Conservation (phyloP, 2,888 invertebrate species). For the Cephus nigrinus region DNA sequence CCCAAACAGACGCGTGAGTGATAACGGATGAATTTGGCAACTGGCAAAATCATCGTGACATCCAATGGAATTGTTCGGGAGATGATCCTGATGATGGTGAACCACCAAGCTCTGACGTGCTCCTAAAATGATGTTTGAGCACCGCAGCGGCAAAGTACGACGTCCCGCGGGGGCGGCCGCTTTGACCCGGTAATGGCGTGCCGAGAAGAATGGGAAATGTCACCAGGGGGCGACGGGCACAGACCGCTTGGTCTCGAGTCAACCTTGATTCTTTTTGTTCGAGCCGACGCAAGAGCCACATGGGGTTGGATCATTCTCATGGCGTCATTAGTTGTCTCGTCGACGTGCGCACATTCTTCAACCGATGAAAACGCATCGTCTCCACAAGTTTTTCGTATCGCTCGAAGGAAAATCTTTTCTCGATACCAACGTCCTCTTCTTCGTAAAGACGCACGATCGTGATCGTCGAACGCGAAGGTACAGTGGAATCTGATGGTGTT, state of each 20-base stretch:
- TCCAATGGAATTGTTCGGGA: not conserved
- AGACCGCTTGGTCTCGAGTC: slow-evolving; percentile 44
- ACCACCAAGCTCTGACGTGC: not conserved
- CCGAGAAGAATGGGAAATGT: slow-evolving; percentile 66
- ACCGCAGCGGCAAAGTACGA: slow-evolving; percentile 41
- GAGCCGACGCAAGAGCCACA: slow-evolving; percentile 49
- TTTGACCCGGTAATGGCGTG: slow-evolving; percentile 64
- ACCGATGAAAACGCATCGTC: slow-evolving; percentile 37
- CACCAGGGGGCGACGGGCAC: slow-evolving; percentile 61
- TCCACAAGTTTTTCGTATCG: not conserved
- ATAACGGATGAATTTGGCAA: not conserved
- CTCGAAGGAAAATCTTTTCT: not conserved
- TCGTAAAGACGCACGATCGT: not conserved
- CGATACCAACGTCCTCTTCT: not conserved
- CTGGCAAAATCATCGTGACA: not conserved
- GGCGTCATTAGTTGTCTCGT: slow-evolving; percentile 62
- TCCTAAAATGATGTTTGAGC: slow-evolving; percentile 44
- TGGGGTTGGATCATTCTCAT: slow-evolving; percentile 58
- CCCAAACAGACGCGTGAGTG: not conserved
- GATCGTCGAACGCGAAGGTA: not conserved
- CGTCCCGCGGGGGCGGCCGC: slow-evolving; percentile 64
- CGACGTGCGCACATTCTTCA: slow-evolving; percentile 56
- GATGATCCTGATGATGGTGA: not conserved
- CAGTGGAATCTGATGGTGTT: not conserved
- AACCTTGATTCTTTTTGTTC: slow-evolving; percentile 53